These are phyloP conservation scores for Acridotheres tristis DNA, from an alignment of 2,797 vertebrate species.

Conservation along the genomic window DNA sequence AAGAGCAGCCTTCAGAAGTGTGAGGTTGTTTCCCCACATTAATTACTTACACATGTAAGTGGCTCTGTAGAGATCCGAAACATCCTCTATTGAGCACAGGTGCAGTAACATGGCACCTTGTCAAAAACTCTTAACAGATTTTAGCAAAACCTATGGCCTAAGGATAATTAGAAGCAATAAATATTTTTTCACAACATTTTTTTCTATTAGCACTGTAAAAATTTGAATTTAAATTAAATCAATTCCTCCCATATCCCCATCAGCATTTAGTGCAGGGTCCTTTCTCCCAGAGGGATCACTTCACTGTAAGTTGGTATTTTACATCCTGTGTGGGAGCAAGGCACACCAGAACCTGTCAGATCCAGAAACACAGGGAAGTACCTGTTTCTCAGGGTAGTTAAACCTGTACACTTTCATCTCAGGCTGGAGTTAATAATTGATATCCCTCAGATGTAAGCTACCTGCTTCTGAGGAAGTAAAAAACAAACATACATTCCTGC, in stretches of 20 bases:
- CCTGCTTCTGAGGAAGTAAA: conserved; percentile 13
- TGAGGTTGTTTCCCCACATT: neutral
- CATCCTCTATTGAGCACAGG: neutral
- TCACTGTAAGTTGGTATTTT: neutral
- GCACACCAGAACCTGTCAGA: neutral
- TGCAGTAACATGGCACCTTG: neutral
- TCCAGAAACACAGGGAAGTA: neutral
- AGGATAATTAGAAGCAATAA: neutral
- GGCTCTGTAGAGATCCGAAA: neutral
- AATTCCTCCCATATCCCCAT: neutral
- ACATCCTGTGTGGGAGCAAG: neutral
- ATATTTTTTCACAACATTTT: neutral
- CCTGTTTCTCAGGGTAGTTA: neutral
- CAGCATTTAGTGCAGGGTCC: neutral
- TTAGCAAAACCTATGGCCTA: neutral
- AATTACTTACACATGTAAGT: accelerated
- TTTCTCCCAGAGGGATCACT: neutral
- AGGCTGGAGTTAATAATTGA: conserved; percentile 48
- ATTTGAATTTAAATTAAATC: neutral
- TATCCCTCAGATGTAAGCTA: neutral
- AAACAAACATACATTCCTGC: neutral
- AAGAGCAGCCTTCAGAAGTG: neutral
- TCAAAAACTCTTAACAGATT: neutral
- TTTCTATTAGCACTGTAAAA: neutral
- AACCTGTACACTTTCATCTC: neutral